Conservation (phyloP, 2,888 invertebrate species). For the Glyphotaelius pellucidus region DNA sequence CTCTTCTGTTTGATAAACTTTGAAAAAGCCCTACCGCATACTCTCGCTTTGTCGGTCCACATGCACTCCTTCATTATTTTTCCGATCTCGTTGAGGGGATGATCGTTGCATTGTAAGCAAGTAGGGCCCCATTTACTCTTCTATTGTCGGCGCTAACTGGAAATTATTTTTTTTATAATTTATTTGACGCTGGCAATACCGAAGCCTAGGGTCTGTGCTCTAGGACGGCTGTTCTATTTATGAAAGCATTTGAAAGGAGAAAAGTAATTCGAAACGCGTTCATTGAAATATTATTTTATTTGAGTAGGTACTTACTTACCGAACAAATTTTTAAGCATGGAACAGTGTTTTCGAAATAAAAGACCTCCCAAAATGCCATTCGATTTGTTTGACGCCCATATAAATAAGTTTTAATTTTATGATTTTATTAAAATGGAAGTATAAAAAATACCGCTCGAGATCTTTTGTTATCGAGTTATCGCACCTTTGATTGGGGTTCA, state of each 20-base stretch:
- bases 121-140: not conserved
- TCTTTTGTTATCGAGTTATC: not conserved
- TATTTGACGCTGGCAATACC: conserved; percentile 14
- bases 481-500: conserved; percentile 10
- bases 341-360: not conserved
- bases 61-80: not conserved
- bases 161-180: conserved; percentile 29
- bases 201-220: not conserved
- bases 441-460: not conserved
- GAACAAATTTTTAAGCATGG: not conserved
- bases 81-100: not conserved
- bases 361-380: not conserved
- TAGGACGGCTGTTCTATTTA: not conserved
- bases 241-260: not conserved
- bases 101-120: conserved; percentile 8
- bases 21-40: conserved; percentile 20
- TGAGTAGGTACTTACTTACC: not conserved
- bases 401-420: not conserved
- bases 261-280: not conserved
- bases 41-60: conserved; percentile 15
- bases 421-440: not conserved
- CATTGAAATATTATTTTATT: not conserved
- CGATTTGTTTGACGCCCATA: not conserved
- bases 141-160: conserved; percentile 11
- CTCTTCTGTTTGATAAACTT: conserved; percentile 52